Percentiles rank a stretch among this genome's conserved stretches.
Evolutionary conservation across 2,113 vertebrate genomes (phyloP).

Genomic region (Damaliscus lunatus): DNA sequence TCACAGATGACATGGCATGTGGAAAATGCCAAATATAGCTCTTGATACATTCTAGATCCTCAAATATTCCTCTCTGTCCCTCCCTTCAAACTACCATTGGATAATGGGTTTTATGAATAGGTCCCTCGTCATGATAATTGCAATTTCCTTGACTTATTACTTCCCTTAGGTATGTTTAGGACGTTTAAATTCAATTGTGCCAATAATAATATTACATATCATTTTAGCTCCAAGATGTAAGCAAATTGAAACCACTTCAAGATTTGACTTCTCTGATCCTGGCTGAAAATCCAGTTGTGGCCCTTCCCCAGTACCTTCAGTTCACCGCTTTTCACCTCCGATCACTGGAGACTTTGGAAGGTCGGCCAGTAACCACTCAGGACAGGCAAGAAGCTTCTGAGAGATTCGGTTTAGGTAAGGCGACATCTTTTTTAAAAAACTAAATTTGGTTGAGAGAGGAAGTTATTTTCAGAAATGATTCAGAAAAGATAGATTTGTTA

Average conservation of each 20-base stretch:
- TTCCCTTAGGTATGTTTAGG: not conserved
- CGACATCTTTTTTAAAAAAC: not conserved
- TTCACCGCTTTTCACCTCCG: constrained; percentile 88
- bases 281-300: constrained; percentile 84
- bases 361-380: constrained; percentile 80
- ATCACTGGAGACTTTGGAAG: constrained; percentile 85
- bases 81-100: not conserved
- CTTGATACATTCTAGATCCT: not conserved
- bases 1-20: not conserved
- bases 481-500: not conserved
- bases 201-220: constrained; percentile 40
- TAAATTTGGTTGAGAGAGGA: not conserved
- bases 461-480: constrained; percentile 32
- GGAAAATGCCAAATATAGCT: not conserved
- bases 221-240: constrained; percentile 87
- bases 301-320: constrained; percentile 85
- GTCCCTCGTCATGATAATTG: not conserved
- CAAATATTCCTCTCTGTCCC: not conserved
- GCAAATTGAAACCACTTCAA: constrained; percentile 87
- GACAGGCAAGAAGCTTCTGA: constrained; percentile 86
- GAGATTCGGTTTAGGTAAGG: constrained; percentile 88
- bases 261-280: constrained; percentile 86
- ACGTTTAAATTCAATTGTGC: constrained; percentile 36
- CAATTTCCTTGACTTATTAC: not conserved
- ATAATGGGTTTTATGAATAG: not conserved